Base-by-base conservation (phyloP, 64 coral and sea anemone genomes). In the Exaiptasia diaphana region DNA sequence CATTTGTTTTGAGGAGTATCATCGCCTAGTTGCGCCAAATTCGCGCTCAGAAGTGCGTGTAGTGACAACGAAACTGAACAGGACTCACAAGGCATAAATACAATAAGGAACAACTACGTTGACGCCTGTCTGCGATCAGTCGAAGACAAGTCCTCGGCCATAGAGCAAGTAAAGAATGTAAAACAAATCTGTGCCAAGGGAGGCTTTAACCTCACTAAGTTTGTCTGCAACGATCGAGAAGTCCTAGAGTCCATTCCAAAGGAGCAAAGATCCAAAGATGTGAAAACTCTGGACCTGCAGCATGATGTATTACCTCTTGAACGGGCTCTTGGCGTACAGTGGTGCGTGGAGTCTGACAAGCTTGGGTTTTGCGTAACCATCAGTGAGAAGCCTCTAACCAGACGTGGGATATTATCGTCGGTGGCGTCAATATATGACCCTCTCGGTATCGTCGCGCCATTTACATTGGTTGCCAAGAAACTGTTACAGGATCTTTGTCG, bases 311-410 rank as follows among this genome's bases (percentile, higher is more conserved):
- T 81, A 40, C 78, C 78, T 25, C 12, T 81, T 26, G 78, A 67
- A 64, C 78, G 78, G 41, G 78, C 78, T 40, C 39, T 81, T 27
- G 78, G 78, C 27, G 60, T 81, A 8, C 18, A 62, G 11, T 81
- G 78, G 44, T 82, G 60, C 29, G 35, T 79, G 24, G 44, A 79
- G 35, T 79, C 76, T 3, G 76, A 79, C 56, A 41, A 23, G 18
- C 38, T 79, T 60, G 53, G 41, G 53, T 79, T 79, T 58, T 38
- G 53, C 53, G 41, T 79, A 15, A 41, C 28, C 4, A 18, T 71
- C 20, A 71, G 39, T 22, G 34, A 71, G 14, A 71, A 21, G 17
- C 39, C 67, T 21, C 34, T 41, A 41, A 71, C 67, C 38, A 71
- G 67, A 21, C 2, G 37, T 39, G 67, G 33, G 39, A 70, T 70